A percentile compares a stretch with the other conserved stretches of the same genome.
phyloP scores from a whole-genome alignment of 2,113 vertebrate genomes.

The Anarhynchus alexandrinus region DNA sequence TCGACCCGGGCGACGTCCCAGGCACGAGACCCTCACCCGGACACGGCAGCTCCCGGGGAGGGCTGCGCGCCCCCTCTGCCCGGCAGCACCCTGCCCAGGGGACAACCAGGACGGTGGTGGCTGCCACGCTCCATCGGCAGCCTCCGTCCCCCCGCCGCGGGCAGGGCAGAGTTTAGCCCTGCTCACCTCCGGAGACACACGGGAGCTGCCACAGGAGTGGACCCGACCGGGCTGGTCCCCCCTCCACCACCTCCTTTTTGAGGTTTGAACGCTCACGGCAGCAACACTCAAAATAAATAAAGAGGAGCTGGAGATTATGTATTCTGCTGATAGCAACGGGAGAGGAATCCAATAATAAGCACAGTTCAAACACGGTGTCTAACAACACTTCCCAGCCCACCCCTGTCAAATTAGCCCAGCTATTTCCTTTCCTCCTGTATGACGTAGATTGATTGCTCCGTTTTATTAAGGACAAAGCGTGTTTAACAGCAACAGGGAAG shows the following conservation, averaged over 20 bases:
- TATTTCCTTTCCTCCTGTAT: slow-evolving; percentile 22
- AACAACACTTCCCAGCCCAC: neutral
- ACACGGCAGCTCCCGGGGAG: fast-evolving
- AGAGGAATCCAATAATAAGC: slow-evolving; percentile 29
- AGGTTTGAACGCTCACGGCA: neutral
- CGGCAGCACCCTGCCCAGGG: neutral
- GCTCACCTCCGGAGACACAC: neutral
- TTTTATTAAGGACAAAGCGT: slow-evolving; percentile 71
- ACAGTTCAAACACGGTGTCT: slow-evolving; percentile 3
- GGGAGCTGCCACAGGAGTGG: fast-evolving
- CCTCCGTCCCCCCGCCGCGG: too few species aligned
- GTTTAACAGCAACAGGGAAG: slow-evolving; percentile 66
- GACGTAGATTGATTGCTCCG: slow-evolving; percentile 66
- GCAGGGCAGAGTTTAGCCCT: neutral
- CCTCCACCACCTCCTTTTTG: neutral
- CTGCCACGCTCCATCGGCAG: fast-evolving
- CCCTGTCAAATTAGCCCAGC: slow-evolving; percentile 28
- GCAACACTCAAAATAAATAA: neutral
- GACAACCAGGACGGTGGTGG: fast-evolving
- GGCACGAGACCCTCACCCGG: fast-evolving
- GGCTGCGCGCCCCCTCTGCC: neutral
- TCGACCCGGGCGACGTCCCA: fast-evolving
- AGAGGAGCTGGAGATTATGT: neutral
- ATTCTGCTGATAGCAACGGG: neutral
- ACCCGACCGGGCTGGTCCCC: fast-evolving